phyloP scores from a whole-genome alignment of 2,797 vertebrate genomes.

The Protosalanx chinensis region DNA sequence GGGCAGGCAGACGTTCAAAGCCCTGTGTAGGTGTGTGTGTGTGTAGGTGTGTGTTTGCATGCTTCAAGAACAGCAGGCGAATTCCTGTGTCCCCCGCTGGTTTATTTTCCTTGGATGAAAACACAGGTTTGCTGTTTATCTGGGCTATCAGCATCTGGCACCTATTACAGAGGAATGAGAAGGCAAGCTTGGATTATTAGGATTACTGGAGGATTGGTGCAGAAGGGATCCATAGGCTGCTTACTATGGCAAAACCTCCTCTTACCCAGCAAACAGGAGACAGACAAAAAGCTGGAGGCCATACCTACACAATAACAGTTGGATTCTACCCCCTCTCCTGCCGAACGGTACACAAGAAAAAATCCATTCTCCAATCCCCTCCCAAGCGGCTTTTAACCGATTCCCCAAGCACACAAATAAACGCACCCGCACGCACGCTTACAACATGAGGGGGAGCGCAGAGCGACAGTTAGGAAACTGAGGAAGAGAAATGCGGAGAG shows the following conservation, averaged over 20 bases:
- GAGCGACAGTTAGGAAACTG: not conserved
- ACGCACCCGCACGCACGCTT: not conserved
- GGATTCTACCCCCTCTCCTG: slow-evolving; percentile 40
- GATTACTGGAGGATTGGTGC: slow-evolving; percentile 67
- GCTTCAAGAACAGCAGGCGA: slow-evolving; percentile 65
- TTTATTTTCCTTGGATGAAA: slow-evolving; percentile 70
- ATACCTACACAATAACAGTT: slow-evolving; percentile 49
- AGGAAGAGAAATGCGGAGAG: not conserved
- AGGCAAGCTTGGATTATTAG: slow-evolving; percentile 68
- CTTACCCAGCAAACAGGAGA: slow-evolving; percentile 47
- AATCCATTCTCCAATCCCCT: slow-evolving; percentile 18
- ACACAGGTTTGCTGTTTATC: slow-evolving; percentile 72
- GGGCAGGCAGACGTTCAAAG: not conserved
- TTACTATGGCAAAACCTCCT: slow-evolving; percentile 60
- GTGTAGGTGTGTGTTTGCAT: slow-evolving; percentile 46
- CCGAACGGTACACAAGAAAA: slow-evolving; percentile 47
- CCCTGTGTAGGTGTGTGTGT: slow-evolving; percentile 1
- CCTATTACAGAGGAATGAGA: slow-evolving; percentile 67
- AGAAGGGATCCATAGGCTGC: slow-evolving; percentile 37
- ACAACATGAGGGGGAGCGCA: not conserved
- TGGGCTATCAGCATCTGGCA: slow-evolving; percentile 71
- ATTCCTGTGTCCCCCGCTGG: slow-evolving; percentile 58
- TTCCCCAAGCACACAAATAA: slow-evolving; percentile 2
- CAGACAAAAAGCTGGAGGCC: slow-evolving; percentile 47
- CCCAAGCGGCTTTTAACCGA: slow-evolving; percentile 9